phyloP scores from a whole-genome alignment of 1,140 invertebrate genomes.

The Probaryconus sp. region DNA sequence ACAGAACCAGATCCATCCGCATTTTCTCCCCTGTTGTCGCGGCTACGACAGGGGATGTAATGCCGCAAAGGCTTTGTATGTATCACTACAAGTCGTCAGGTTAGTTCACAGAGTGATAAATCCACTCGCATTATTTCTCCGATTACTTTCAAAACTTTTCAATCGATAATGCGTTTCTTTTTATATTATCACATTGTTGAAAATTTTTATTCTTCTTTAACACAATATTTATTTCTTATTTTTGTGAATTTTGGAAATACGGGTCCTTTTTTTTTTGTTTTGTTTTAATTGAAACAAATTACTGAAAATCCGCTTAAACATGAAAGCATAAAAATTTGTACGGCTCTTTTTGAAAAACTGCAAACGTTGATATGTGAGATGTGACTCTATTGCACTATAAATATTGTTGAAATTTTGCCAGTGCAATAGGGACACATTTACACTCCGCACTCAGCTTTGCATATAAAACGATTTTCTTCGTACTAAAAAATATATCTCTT shows the following conservation, averaged over 20 bases:
- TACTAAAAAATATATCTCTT: conserved; percentile 45
- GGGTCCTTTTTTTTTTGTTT: too few species aligned
- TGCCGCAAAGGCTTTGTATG: conserved; percentile 49
- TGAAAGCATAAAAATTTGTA: too few species aligned
- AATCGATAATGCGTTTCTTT: conserved; percentile 20
- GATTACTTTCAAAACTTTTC: conserved; percentile 33
- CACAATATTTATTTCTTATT: not conserved
- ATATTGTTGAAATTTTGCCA: conserved; percentile 38
- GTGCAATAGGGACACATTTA: conserved; percentile 34
- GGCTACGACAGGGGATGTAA: conserved; percentile 50
- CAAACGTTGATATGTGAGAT: conserved; percentile 17
- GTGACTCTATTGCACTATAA: conserved; percentile 28
- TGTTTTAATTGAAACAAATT: too few species aligned
- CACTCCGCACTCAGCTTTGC: conserved; percentile 31
- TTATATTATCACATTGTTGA: not conserved
- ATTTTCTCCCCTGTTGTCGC: conserved; percentile 53
- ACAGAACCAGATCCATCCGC: conserved; percentile 55
- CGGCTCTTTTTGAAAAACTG: conserved; percentile 19
- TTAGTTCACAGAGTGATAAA: conserved; percentile 48
- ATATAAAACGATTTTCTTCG: conserved; percentile 52
- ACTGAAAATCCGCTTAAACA: too few species aligned
- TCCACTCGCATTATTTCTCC: conserved; percentile 49
- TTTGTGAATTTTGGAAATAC: too few species aligned
- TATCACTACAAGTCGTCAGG: conserved; percentile 49
- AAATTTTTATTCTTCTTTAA: conserved; percentile 12